Conservation (phyloP, 2,888 invertebrate genomes). For the Dicyrtoma fusca region DNA sequence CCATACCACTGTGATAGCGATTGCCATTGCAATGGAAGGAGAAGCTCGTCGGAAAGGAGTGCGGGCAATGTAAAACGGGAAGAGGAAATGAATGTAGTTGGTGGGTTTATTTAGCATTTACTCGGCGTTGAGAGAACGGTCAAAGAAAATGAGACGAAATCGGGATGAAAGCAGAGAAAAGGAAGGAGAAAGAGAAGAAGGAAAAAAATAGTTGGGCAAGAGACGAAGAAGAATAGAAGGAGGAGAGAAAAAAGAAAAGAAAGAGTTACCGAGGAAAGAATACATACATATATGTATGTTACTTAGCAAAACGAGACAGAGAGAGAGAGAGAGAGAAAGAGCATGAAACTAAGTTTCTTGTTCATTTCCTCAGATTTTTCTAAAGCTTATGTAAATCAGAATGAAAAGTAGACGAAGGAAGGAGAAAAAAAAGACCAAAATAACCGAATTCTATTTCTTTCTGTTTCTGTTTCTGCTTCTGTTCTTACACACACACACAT, state of each 20-base stretch:
- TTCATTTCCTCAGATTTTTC: conserved; percentile 45
- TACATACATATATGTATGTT: neutral
- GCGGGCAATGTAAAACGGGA: conserved; percentile 37
- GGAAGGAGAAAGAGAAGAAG: neutral
- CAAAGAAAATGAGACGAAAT: conserved; percentile 29
- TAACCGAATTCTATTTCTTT: conserved; percentile 16
- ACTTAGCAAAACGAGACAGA: conserved; percentile 1
- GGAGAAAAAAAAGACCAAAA: conserved; percentile 29
- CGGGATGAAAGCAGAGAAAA: conserved; percentile 25
- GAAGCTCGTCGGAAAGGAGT: conserved; percentile 1
- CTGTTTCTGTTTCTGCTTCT: neutral
- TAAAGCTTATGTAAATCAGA: conserved; percentile 42
- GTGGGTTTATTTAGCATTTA: conserved; percentile 53
- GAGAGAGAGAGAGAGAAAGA: conserved; percentile 4
- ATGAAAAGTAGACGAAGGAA: conserved; percentile 10
- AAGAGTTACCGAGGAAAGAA: neutral
- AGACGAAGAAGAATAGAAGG: conserved; percentile 7
- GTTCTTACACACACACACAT: neutral
- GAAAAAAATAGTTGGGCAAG: no score
- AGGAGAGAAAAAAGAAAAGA: neutral
- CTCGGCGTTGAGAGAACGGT: conserved; percentile 23
- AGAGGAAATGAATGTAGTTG: conserved; percentile 53
- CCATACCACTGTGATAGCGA: no score
- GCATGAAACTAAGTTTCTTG: conserved; percentile 29
- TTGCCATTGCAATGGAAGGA: no score